phyloP scores from a whole-genome alignment of 1,140 invertebrate genomes.

The Penaeus vannamei region DNA sequence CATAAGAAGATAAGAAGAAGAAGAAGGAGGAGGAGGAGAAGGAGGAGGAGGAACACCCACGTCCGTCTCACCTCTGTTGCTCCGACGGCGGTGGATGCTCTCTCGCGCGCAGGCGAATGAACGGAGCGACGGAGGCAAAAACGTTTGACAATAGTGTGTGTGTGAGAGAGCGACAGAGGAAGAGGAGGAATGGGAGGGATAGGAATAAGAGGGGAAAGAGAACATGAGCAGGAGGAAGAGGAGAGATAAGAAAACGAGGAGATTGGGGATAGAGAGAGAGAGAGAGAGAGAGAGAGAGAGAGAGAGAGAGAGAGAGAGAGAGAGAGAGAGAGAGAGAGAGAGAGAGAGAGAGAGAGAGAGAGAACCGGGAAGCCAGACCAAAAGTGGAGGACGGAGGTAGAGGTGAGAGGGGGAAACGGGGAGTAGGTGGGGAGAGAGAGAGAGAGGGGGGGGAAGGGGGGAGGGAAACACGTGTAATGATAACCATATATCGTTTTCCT shows the following conservation, averaged over 20 bases:
- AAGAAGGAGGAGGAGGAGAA: not conserved
- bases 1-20: not conserved
- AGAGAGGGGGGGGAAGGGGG: not conserved
- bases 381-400: not conserved
- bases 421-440: not conserved
- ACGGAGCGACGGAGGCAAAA: not conserved
- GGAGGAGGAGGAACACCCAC: not conserved
- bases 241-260: not conserved
- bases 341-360: not conserved
- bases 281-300: slow-evolving; percentile 14
- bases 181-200: not conserved
- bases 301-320: slow-evolving; percentile 28
- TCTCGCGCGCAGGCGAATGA: not conserved
- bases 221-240: not conserved
- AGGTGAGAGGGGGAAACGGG: not conserved
- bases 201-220: not conserved
- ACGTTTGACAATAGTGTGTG: not conserved
- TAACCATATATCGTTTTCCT: too few relatives aligned
- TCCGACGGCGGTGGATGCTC: too few relatives aligned
- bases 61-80: not conserved
- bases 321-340: slow-evolving; percentile 29
- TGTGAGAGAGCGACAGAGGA: not conserved
- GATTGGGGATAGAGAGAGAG: too few relatives aligned
- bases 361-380: not conserved
- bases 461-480: too few relatives aligned